Evolutionary conservation across 1,140 invertebrate genomes (phyloP).

Genomic region (Rhagoletis pomonella): DNA sequence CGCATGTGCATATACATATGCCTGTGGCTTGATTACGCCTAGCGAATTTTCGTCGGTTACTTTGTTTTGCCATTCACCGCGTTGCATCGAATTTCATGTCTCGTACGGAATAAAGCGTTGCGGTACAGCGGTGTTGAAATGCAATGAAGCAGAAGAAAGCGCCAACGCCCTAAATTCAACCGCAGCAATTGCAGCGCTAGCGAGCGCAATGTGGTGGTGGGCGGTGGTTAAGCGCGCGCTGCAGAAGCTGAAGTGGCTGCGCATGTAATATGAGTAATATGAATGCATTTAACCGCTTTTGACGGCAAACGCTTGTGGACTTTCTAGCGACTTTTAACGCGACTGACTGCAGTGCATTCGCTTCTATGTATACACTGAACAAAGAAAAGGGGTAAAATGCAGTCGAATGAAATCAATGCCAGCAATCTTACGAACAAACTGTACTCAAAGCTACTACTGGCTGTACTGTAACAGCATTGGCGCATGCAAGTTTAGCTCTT

Average conservation of each 20-base stretch:
- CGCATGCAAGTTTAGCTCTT: neutral
- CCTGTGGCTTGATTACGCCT: neutral
- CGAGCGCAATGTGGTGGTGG: neutral
- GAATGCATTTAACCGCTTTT: constrained; percentile 9
- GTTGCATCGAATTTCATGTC: constrained; percentile 40
- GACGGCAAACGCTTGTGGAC: neutral
- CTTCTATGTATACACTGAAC: neutral
- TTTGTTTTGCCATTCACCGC: constrained; percentile 39
- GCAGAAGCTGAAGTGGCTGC: neutral
- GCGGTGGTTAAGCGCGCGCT: neutral
- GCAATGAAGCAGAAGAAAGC: constrained; percentile 50
- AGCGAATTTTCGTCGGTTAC: constrained; percentile 8
- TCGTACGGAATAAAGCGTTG: neutral
- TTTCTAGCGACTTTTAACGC: neutral
- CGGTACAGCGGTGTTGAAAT: neutral
- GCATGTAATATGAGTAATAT: constrained; percentile 27
- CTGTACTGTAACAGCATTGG: neutral
- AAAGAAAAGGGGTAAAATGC: neutral
- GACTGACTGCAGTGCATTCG: neutral
- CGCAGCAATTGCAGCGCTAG: neutral
- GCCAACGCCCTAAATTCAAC: constrained; percentile 51
- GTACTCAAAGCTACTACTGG: neutral
- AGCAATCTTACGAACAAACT: constrained; percentile 3
- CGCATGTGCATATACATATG: neutral
- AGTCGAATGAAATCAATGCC: neutral